These are phyloP conservation scores for Magallana angulata DNA, from an alignment of 1,140 invertebrate genomes.

Conservation along the genomic window DNA sequence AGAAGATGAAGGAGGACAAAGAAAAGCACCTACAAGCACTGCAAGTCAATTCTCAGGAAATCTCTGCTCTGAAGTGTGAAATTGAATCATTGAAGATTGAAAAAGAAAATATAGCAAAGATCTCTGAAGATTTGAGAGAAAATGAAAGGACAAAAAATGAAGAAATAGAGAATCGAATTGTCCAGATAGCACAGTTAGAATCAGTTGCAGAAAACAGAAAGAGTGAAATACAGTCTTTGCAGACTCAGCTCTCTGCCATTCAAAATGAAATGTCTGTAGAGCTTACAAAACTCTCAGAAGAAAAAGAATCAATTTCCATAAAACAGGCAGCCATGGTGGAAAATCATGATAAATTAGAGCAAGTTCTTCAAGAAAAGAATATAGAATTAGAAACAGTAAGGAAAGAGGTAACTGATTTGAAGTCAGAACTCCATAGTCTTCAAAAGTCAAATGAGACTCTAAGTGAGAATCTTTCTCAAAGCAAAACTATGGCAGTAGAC, in stretches of 20 bases:
- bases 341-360: slow-evolving; percentile 30
- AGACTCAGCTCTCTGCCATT: not conserved
- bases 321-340: not conserved
- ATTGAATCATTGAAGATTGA: slow-evolving; percentile 34
- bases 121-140: slow-evolving; percentile 44
- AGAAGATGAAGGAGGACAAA: slow-evolving; percentile 33
- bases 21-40: slow-evolving; percentile 36
- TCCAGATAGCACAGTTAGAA: not conserved
- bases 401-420: not conserved
- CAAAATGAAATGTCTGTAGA: slow-evolving; percentile 33
- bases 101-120: slow-evolving; percentile 19
- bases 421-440: slow-evolving; percentile 34
- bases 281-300: slow-evolving; percentile 31
- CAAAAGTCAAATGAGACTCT: not conserved
- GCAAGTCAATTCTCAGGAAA: slow-evolving; percentile 39
- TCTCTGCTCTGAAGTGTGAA: not conserved
- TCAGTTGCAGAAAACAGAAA: slow-evolving; percentile 25
- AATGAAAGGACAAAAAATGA: slow-evolving; percentile 39
- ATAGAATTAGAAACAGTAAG: slow-evolving; percentile 40
- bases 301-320: not conserved
- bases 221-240: not conserved
- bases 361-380: not conserved
- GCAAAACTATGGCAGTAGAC: not conserved
- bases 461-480: not conserved
- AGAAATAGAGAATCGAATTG: not conserved